Evolutionary conservation across 2,797 vertebrate species (phyloP).

Genomic region (Heteromormyrus szaboi): DNA sequence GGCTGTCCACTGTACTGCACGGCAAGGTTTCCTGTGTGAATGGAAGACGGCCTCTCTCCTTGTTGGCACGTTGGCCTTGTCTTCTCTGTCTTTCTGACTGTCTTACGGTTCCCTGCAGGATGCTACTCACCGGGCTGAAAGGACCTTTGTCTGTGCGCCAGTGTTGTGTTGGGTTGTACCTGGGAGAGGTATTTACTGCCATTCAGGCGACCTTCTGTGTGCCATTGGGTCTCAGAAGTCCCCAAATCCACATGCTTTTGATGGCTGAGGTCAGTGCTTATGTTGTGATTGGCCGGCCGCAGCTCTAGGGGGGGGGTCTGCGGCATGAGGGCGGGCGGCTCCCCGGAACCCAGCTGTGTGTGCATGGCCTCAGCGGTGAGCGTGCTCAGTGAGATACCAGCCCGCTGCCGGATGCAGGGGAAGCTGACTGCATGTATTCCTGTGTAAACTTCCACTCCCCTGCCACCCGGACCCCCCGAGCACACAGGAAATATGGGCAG

Average conservation of each 20-base stretch:
- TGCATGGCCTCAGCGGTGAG: neutral
- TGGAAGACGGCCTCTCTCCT: neutral
- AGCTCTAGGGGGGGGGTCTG: neutral
- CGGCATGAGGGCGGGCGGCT: neutral
- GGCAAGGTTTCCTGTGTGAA: neutral
- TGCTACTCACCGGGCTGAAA: neutral
- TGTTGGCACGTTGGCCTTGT: neutral
- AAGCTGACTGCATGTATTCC: neutral
- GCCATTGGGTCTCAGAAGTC: neutral
- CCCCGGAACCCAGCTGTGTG: conserved; percentile 12
- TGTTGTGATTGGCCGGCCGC: neutral
- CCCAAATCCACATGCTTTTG: neutral
- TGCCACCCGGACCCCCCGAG: neutral
- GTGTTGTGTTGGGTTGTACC: neutral
- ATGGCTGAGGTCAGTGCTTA: neutral
- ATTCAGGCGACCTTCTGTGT: neutral
- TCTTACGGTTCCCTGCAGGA: neutral
- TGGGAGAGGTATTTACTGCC: neutral
- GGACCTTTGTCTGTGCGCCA: neutral
- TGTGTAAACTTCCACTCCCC: neutral
- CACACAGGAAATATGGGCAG: neutral
- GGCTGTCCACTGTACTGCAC: neutral
- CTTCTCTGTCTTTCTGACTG: neutral
- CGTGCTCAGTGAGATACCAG: neutral
- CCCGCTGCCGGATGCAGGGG: neutral